Conservation (phyloP, 1,140 invertebrate species). For the Nasonia giraulti region DNA sequence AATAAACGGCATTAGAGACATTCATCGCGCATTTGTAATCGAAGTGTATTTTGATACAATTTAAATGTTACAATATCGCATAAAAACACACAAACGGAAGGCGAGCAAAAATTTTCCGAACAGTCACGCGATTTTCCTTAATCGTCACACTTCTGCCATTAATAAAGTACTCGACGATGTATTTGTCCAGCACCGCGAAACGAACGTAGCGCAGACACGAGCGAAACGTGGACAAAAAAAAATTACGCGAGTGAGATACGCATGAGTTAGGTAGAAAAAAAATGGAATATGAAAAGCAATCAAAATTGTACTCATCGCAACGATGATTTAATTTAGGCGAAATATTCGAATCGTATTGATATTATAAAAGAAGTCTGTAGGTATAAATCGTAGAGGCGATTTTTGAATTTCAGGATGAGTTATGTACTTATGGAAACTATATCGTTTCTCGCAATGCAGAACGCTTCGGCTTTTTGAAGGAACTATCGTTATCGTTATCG, state of each 20-base stretch:
- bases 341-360: neutral
- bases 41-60: slow-evolving; percentile 43
- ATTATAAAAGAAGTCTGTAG: neutral
- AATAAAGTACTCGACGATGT: slow-evolving; percentile 34
- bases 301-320: slow-evolving; percentile 11
- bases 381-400: neutral
- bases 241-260: neutral
- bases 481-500: neutral
- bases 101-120: neutral
- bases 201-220: neutral
- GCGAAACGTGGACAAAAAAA: neutral
- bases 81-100: neutral
- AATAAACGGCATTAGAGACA: slow-evolving; percentile 3
- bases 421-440: neutral
- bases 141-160: slow-evolving; percentile 8
- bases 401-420: neutral
- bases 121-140: neutral
- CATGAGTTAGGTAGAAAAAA: neutral
- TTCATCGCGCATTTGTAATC: slow-evolving; percentile 15
- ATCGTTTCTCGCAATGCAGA: slow-evolving; percentile 21
- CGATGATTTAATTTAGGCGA: slow-evolving; percentile 8
- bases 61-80: slow-evolving; percentile 19
- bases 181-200: slow-evolving; percentile 26
- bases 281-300: slow-evolving; percentile 30
- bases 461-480: slow-evolving; percentile 2